Percentiles rank a stretch among this genome's conserved stretches.
These are phyloP conservation scores for Drosophila lowei DNA, from an alignment of 1,140 invertebrate species.

Conservation along the genomic window DNA sequence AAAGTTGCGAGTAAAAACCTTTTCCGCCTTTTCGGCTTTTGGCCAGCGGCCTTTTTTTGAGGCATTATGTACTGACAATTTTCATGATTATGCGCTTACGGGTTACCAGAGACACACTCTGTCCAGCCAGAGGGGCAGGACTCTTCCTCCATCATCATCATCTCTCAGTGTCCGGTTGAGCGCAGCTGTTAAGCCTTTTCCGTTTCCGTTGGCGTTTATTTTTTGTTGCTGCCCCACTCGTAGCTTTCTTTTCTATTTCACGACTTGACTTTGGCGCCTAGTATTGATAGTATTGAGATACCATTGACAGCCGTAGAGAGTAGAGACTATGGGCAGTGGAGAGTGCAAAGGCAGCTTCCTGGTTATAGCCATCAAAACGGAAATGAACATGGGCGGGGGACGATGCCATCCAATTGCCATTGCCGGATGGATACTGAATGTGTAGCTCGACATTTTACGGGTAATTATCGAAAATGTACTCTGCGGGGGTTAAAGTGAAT, in stretches of 20 bases:
- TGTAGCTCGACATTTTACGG: conserved; percentile 63
- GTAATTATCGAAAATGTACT: conserved; percentile 61
- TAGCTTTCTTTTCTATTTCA: conserved; percentile 36
- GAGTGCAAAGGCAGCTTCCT: conserved; percentile 24
- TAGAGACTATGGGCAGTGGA: conserved; percentile 1
- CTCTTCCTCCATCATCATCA: conserved; percentile 11
- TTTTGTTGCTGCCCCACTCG: conserved; percentile 2
- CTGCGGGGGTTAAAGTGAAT: conserved; percentile 3
- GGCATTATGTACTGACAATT: conserved; percentile 81
- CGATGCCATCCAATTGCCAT: not conserved
- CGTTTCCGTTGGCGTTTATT: conserved; percentile 68
- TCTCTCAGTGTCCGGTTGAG: conserved; percentile 52
- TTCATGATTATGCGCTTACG: conserved; percentile 78
- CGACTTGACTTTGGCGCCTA: conserved; percentile 65
- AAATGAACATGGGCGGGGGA: conserved; percentile 62
- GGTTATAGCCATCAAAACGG: conserved; percentile 51
- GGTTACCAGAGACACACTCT: conserved; percentile 11
- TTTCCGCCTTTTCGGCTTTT: conserved; percentile 64
- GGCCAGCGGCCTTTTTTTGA: conserved; percentile 67
- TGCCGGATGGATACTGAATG: conserved; percentile 2
- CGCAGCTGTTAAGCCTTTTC: conserved; percentile 79
- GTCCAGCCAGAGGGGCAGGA: no score
- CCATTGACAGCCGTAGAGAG: conserved; percentile 58
- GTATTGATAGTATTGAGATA: conserved; percentile 65
- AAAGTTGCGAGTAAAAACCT: conserved; percentile 79